phyloP scores from a whole-genome alignment of 2,797 vertebrate species.

The Lemur catta region DNA sequence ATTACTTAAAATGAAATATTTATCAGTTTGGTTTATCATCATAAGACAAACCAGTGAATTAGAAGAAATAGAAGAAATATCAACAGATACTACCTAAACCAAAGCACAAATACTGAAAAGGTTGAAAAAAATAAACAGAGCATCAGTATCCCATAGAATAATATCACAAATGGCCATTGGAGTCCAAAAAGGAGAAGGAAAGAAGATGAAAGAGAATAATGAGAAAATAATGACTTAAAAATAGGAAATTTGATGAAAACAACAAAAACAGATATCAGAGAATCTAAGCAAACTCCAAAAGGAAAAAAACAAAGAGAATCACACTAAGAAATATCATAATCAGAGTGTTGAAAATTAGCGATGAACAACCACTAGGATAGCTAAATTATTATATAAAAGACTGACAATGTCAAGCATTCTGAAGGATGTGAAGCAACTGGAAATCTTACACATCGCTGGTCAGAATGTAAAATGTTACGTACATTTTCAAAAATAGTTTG shows the following conservation, averaged over 20 bases:
- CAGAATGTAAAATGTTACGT: background rate
- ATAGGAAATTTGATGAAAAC: background rate
- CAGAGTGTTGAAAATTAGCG: background rate
- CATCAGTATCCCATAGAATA: background rate
- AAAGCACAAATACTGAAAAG: background rate
- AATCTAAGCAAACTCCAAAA: background rate
- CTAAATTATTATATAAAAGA: background rate
- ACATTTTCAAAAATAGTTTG: background rate
- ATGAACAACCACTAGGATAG: background rate
- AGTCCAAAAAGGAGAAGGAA: background rate
- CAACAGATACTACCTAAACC: background rate
- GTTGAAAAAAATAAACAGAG: background rate
- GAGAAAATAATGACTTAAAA: background rate
- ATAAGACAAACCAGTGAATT: constrained; percentile 18
- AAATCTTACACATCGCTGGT: background rate
- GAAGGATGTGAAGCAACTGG: background rate
- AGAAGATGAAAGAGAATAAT: background rate
- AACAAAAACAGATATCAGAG: background rate
- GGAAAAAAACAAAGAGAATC: background rate
- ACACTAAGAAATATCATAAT: background rate
- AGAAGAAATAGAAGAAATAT: background rate
- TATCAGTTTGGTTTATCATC: background rate
- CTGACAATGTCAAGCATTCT: background rate
- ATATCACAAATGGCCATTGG: background rate
- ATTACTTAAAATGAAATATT: constrained; percentile 17